Evolutionary conservation across 2,888 invertebrate species (phyloP).

Genomic region (Apoda limacodes): DNA sequence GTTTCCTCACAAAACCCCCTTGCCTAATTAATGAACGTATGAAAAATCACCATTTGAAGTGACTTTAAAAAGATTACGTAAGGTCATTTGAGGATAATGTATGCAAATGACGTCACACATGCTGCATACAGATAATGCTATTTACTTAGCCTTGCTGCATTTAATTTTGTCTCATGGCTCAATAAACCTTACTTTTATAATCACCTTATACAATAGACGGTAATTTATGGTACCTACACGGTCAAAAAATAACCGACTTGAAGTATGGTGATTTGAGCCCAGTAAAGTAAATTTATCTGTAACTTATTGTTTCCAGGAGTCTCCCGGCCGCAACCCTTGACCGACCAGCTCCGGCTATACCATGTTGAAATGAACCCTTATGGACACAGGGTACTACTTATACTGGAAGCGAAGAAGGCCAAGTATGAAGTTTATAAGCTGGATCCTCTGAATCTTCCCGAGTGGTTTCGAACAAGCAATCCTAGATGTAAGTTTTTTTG

Average conservation of each 20-base stretch:
- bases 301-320: conserved; percentile 53
- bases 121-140: too few relatives aligned
- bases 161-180: too few relatives aligned
- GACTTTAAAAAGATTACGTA: too few relatives aligned
- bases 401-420: conserved; percentile 70
- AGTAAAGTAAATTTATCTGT: conserved; percentile 1
- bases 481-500: conserved; percentile 51
- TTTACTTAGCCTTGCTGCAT: too few relatives aligned
- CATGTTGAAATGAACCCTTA: conserved; percentile 77
- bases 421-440: conserved; percentile 71
- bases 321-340: conserved; percentile 49
- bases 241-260: conserved; percentile 4
- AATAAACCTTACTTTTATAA: too few relatives aligned
- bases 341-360: conserved; percentile 70
- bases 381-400: conserved; percentile 71
- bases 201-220: too few relatives aligned
- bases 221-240: too few relatives aligned
- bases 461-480: conserved; percentile 72
- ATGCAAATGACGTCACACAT: too few relatives aligned
- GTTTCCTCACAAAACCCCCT: too few relatives aligned
- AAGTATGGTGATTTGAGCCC: conserved; percentile 3
- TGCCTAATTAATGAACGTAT: too few relatives aligned
- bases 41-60: too few relatives aligned
- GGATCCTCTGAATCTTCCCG: conserved; percentile 69
- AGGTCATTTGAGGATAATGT: too few relatives aligned